Percentiles rank a stretch among this genome's conserved stretches.
Conservation (phyloP, 2,797 vertebrate species). For the Coreius guichenoti region DNA sequence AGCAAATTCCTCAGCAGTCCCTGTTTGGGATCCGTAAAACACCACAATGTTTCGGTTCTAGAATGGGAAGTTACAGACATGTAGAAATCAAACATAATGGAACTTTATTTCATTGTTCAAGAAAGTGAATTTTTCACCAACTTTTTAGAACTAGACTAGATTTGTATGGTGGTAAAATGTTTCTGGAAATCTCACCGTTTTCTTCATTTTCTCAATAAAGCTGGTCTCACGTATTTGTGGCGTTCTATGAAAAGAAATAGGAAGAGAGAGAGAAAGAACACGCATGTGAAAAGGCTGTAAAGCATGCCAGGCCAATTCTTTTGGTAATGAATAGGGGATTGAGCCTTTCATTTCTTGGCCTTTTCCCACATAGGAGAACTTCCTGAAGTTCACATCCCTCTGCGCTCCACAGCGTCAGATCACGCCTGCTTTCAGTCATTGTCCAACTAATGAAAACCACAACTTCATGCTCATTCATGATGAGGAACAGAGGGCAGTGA, state of each 20-base stretch:
- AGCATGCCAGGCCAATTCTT: constrained; percentile 24
- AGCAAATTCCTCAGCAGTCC: constrained; percentile 86
- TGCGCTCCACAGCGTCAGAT: not conserved
- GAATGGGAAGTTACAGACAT: not conserved
- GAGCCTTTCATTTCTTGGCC: constrained; percentile 30
- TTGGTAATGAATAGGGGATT: constrained; percentile 28
- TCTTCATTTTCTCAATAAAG: constrained; percentile 91
- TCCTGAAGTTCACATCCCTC: constrained; percentile 37
- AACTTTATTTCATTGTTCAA: not conserved
- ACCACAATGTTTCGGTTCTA: constrained; percentile 83
- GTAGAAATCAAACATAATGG: not conserved
- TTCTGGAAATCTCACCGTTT: constrained; percentile 78
- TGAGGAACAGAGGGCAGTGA: constrained; percentile 31
- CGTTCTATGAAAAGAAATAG: constrained; percentile 70
- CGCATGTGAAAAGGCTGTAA: constrained; percentile 17
- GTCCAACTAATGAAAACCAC: constrained; percentile 44
- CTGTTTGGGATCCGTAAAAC: constrained; percentile 88
- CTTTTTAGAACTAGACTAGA: not conserved
- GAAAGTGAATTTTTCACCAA: not conserved
- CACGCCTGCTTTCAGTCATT: constrained; percentile 42
- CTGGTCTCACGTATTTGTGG: constrained; percentile 77
- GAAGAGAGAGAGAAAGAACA: constrained; percentile 56
- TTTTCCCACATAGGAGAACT: constrained; percentile 38
- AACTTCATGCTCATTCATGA: not conserved
- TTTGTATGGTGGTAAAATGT: not conserved